phyloP scores from a whole-genome alignment of 2,797 vertebrate genomes.

The Chloroceryle amazona region DNA sequence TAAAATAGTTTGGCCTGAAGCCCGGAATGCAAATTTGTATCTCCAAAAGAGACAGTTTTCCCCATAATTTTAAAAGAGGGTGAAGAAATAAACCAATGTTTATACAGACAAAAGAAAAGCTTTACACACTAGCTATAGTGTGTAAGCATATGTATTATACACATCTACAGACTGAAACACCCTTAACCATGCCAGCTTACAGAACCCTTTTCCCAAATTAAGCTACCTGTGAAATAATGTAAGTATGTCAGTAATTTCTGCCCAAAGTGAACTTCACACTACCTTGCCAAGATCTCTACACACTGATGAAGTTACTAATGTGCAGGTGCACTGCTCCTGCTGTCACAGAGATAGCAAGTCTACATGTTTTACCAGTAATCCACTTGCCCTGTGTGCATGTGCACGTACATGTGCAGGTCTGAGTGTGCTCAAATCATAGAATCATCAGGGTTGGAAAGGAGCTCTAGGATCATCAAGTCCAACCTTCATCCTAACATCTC shows the following conservation, averaged over 20 bases:
- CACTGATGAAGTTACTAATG: background rate
- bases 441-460: too few relatives aligned
- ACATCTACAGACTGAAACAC: background rate
- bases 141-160: background rate
- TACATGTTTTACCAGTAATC: background rate
- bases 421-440: background rate
- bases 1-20: conserved; percentile 77
- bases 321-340: background rate
- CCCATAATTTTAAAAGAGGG: conserved; percentile 32
- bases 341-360: background rate
- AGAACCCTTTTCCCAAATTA: background rate
- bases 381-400: accelerated
- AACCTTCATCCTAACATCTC: too few relatives aligned
- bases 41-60: conserved; percentile 68
- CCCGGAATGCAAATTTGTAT: conserved; percentile 79
- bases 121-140: background rate
- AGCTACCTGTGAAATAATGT: background rate
- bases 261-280: background rate
- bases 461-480: too few relatives aligned
- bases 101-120: conserved; percentile 9
- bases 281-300: background rate
- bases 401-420: accelerated
- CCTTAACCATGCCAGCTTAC: background rate
- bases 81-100: conserved; percentile 1
- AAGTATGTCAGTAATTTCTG: background rate